Base-by-base conservation (phyloP, 2,113 vertebrate species). In the Etia nguti region DNA sequence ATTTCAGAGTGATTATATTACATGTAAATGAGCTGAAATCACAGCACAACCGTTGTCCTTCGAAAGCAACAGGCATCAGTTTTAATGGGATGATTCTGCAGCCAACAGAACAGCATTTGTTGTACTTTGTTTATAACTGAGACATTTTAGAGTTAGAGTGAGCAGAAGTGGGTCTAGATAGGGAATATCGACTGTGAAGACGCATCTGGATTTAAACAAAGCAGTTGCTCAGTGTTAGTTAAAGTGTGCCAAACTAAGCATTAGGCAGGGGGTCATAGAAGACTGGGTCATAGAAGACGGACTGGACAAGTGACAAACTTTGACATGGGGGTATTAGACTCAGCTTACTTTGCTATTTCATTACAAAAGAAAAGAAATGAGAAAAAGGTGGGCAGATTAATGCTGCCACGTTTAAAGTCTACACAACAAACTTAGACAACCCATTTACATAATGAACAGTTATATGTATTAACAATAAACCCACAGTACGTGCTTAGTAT, bases 71-170 rank as follows among this genome's bases (percentile, higher is more conserved):
- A 46, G 41, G 24, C 24, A 29, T 6, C 22, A 4, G 43, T 77
- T n/a, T 7, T 29, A 77, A 31, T 77, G 46, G 70, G 46, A 20
- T 13, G 26, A 16, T 20, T 75, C 31, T 31, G 24, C 16, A 31
- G 43, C 70, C 24, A 77, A 31, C 16, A 77, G 70, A 29, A 77
- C 26, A 12, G 10, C 43, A 50, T 77, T 20, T 77, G 48, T 31
- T 77, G 70, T 31, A 29, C 24, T 77, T 77, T 77, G 43, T 48
- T 50, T 48, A 77, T 77, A 50, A 77, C 70, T 31, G 24, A 50
- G 24, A n/a, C 70, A 2, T 50, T 77, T 48, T 50, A 75, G 43
- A 48, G 41, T 48, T 75, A 0, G 29, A 75, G 43, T 50, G 50
- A 31, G 43, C 16, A 50, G 24, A 77, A 77, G 43, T 16, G 43